A percentile compares a stretch with the other conserved stretches of the same genome.
Evolutionary conservation across 2,888 invertebrate species (phyloP).

Genomic region (Teleogryllus oceanicus): DNA sequence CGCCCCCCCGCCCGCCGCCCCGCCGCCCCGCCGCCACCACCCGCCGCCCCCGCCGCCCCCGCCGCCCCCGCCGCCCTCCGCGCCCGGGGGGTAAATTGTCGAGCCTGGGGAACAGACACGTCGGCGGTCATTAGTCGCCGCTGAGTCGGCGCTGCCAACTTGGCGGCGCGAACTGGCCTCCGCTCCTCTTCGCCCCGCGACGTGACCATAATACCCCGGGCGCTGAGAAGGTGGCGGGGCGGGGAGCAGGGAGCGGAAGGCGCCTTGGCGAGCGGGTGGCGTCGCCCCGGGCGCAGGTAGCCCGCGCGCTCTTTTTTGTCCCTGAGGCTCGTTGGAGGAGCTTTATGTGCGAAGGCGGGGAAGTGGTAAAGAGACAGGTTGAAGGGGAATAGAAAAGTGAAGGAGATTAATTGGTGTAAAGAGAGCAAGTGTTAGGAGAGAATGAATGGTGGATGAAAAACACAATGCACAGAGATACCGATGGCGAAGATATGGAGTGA

Average conservation of each 20-base stretch:
- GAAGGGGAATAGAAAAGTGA: too few species aligned
- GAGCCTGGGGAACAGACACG: not conserved
- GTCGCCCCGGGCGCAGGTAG: not conserved
- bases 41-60: not conserved
- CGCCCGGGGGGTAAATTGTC: not conserved
- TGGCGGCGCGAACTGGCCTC: not conserved
- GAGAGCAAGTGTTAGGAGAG: too few species aligned
- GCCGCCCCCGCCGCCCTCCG: not conserved
- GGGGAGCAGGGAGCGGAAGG: not conserved
- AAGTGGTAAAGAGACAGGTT: too few species aligned
- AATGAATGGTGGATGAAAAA: too few species aligned
- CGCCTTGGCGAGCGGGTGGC: not conserved
- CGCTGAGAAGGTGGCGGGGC: not conserved
- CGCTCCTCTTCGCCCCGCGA: not conserved
- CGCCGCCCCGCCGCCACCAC: not conserved
- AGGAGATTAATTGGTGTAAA: too few species aligned
- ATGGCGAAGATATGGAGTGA: too few species aligned
- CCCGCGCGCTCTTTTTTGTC: not conserved
- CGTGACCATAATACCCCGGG: constrained; percentile 1
- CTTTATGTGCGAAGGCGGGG: not conserved
- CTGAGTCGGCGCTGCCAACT: constrained; percentile 18
- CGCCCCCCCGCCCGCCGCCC: too few species aligned
- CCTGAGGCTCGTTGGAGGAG: not conserved
- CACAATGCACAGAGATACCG: too few species aligned
- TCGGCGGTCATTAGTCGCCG: constrained; percentile 1